phyloP scores from a whole-genome alignment of 2,797 vertebrate species.

The Chromis chromis region DNA sequence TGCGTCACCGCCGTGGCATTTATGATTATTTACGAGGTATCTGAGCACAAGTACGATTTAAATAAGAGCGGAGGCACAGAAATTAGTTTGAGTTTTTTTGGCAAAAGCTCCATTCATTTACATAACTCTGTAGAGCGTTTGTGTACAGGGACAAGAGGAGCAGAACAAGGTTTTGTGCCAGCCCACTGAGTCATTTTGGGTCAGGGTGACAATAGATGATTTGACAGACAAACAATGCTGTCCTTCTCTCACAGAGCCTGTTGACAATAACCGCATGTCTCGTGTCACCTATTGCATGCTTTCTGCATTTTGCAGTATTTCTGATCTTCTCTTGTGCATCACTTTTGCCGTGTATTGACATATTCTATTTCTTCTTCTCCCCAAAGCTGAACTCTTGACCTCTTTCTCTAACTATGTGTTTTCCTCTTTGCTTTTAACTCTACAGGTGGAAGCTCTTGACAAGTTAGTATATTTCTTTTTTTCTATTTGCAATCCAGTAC shows the following conservation, averaged over 20 bases:
- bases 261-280: slow-evolving; percentile 70
- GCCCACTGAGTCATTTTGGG: slow-evolving; percentile 60
- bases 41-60: slow-evolving; percentile 26
- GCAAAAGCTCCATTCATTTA: slow-evolving; percentile 49
- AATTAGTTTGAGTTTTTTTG: slow-evolving; percentile 13
- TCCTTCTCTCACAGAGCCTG: slow-evolving; percentile 63
- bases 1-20: slow-evolving; percentile 44
- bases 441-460: slow-evolving; percentile 93
- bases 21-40: slow-evolving; percentile 27
- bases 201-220: slow-evolving; percentile 63
- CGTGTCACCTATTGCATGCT: slow-evolving; percentile 59
- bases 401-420: slow-evolving; percentile 68
- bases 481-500: slow-evolving; percentile 18
- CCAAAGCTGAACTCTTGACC: slow-evolving; percentile 69
- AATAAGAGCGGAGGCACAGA: slow-evolving; percentile 16
- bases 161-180: slow-evolving; percentile 49
- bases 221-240: slow-evolving; percentile 68
- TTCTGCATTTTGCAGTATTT: slow-evolving; percentile 53
- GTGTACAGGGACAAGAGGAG: slow-evolving; percentile 39
- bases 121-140: slow-evolving; percentile 43
- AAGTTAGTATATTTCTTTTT: slow-evolving; percentile 92
- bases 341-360: slow-evolving; percentile 38
- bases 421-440: slow-evolving; percentile 66
- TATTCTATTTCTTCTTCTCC: slow-evolving; percentile 41
- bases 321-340: slow-evolving; percentile 32